Base-by-base conservation (phyloP, 2,113 vertebrate genomes). In the Bombycilla garrulus region DNA sequence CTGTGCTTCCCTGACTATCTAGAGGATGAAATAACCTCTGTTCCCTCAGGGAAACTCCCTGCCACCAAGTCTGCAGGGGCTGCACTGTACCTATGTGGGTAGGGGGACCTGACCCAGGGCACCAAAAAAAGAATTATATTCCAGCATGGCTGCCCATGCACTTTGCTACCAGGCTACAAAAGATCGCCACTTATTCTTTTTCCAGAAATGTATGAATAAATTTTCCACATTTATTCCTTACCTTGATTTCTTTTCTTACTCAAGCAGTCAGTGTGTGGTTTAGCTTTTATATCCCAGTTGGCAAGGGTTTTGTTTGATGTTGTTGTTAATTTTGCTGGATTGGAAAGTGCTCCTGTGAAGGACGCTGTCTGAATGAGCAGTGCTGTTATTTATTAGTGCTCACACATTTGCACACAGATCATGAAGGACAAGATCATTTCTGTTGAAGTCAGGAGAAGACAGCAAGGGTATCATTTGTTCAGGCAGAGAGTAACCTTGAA, bases 401-500 rank as follows among this genome's bases (percentile, higher is more conserved):
- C 69, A 71, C 56, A 38, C 31, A 56, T 84, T 95, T 94, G 38
- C 67, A 92, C 89, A 54, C 45, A 11, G 28, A 56, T 95, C 66
- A 23, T 81, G 90, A 90, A 95, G 91, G 84, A 94, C 67, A n/a
- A 92, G 79, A 58, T 40, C 18, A 72, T 65, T 92, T 88, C 85
- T 92, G 71, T 78, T 0, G 0, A 83, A 93, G 76, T 1, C 51
- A 44, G 60, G 79, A 83, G 90, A 94, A 74, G 71, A 44, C 11
- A 56, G 64, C 20, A 24, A 3, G 5, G 28, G 12, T 71, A 35
- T 95, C 40, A 48, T 94, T 94, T 94, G 56, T 86, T 94, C 66
- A 93, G 84, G 70, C 61, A 76, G 66, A 65, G 15, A n/a, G 24
- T 62, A 92, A 90, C 85, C 93, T 95, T 96, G 71, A 67, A 86